Conservation (phyloP, 2,797 vertebrate species). For the Zalophus californianus region DNA sequence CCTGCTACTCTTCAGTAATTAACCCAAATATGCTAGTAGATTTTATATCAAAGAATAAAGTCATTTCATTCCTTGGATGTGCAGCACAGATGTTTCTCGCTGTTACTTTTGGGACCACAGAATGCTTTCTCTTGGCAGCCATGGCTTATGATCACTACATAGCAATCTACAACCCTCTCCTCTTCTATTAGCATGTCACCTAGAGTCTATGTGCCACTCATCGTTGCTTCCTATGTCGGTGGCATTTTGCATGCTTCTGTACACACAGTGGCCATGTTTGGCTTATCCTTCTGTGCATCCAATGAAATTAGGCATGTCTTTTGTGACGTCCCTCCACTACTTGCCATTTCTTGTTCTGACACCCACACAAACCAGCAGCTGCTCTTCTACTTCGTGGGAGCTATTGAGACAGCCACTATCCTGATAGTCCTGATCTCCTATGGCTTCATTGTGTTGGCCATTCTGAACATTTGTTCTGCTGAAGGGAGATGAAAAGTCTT, state of each 20-base stretch:
- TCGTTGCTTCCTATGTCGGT: slow-evolving; percentile 29
- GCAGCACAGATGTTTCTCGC: slow-evolving; percentile 61
- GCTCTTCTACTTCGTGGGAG: not conserved
- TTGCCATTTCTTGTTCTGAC: not conserved
- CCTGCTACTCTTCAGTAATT: slow-evolving; percentile 55
- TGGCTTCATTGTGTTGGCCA: slow-evolving; percentile 3
- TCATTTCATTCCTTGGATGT: slow-evolving; percentile 58
- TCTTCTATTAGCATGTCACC: slow-evolving; percentile 63
- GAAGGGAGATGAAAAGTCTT: slow-evolving; percentile 28
- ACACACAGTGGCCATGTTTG: slow-evolving; percentile 41
- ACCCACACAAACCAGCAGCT: not conserved
- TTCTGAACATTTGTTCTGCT: not conserved
- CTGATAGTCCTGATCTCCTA: slow-evolving; percentile 54
- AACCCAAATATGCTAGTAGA: slow-evolving; percentile 48
- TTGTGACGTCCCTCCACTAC: not conserved
- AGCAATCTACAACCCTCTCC: slow-evolving; percentile 64
- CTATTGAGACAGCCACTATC: not conserved
- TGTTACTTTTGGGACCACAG: slow-evolving; percentile 46
- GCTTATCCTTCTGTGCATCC: slow-evolving; percentile 41
- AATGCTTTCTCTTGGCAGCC: slow-evolving; percentile 65
- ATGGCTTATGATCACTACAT: slow-evolving; percentile 77
- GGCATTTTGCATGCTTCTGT: slow-evolving; percentile 11
- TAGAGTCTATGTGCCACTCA: slow-evolving; percentile 53
- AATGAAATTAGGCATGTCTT: slow-evolving; percentile 30
- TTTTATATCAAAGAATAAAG: slow-evolving; percentile 7